Evolutionary conservation across 2,797 vertebrate species (phyloP), one percentile per base, ranked within the genome.

Genomic region (Nothura maculosa): DNA sequence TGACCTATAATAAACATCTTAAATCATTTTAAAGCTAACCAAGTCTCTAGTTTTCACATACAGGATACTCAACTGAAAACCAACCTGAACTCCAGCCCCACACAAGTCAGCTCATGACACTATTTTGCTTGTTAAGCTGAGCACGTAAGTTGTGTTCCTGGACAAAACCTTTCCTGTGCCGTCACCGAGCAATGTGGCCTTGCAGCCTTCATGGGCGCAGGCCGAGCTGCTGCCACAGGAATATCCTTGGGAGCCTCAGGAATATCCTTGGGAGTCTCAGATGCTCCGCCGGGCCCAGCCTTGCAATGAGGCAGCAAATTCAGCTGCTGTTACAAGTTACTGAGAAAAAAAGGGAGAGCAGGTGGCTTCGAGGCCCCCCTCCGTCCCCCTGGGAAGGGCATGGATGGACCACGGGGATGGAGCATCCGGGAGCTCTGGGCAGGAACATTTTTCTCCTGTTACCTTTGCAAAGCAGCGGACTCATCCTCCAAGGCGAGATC

Each of bases 381-480:
- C 12, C 14, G 40, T 12, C 40, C 40, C 12, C 40, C 40, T 5
- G 40, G 40, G 40, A 40, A 40, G 40, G 40, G 14, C 40, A 40
- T 5, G 12, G 40, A 40, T 40, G 40, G 40, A 40, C 40, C 40
- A 40, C 40, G 14, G 40, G 40, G 40, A 40, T 40, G 40, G 42
- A 16, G 16, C 42, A 16, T 43, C 42, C 43, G 61, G 62, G 10
- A 85, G 28, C 67, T 25, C 67, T 10, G 28, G 81, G 76, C 85
- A 62, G 19, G 92, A 88, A 52, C 19, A 12, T 72, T 92, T 89
- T 42, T 52, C 18, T 79, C 24, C 48, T 89, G 85, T 98, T 96
- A 99, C 99, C 98, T 98, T 92, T 47, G 97, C 85, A 97, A 89
- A 92, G 96, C 96, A 25, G 96, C 50, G 47, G 97, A 83, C 90